Conservation (phyloP, 2,113 vertebrate species). For the Acrocephalus arundinaceus region DNA sequence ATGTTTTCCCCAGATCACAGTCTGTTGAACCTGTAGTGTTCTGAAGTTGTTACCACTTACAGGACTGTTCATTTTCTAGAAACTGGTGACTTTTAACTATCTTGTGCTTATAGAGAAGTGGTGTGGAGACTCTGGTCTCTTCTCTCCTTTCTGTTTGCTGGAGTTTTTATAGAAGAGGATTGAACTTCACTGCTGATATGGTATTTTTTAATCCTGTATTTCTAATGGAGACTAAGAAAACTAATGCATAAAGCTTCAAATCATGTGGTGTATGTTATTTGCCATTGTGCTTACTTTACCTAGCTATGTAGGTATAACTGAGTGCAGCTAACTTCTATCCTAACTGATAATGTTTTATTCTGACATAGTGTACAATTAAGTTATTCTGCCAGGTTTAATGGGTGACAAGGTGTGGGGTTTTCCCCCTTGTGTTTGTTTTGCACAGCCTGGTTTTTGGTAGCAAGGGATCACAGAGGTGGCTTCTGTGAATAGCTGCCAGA, state of each 20-base stretch:
- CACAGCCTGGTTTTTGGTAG: not conserved
- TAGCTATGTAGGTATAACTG: not conserved
- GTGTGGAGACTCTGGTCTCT: not conserved
- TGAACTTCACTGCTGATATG: not conserved
- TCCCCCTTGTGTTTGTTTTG: not conserved
- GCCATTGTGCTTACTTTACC: not conserved
- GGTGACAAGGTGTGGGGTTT: not conserved
- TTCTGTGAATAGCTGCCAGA: not conserved
- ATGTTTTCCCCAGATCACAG: not conserved
- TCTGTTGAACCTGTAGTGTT: not conserved
- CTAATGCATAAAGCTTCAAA: not conserved
- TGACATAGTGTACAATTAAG: not conserved
- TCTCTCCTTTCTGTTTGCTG: not conserved
- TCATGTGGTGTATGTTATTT: not conserved
- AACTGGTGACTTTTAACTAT: not conserved
- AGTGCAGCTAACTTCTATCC: not conserved
- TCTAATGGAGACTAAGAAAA: not conserved
- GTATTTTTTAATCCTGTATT: not conserved
- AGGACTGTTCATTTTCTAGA: not conserved
- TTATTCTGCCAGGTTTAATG: not conserved
- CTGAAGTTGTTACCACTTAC: not conserved
- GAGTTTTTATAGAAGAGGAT: not conserved
- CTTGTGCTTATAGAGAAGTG: not conserved
- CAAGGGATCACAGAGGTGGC: fast-evolving
- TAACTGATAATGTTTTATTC: not conserved